These are phyloP conservation scores for Vireo altiloquus DNA, from an alignment of 2,113 vertebrate species.

Conservation along the genomic window DNA sequence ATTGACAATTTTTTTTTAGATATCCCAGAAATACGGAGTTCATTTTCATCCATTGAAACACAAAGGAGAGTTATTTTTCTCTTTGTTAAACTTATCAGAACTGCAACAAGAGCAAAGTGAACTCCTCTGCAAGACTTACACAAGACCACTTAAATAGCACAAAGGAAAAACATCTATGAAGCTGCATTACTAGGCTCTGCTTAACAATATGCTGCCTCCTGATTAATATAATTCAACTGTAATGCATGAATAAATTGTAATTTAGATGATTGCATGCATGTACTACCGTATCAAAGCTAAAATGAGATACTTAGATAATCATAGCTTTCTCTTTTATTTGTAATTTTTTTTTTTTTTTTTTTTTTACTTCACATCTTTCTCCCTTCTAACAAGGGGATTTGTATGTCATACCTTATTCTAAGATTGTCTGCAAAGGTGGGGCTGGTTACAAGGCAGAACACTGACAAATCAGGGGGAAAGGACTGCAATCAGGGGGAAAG, in stretches of 20 bases:
- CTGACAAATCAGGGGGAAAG: fast-evolving
- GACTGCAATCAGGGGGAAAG: too few species aligned
- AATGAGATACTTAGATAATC: slow-evolving; percentile 50
- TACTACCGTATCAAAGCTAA: slow-evolving; percentile 7
- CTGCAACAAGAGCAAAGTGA: background rate
- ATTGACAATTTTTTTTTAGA: background rate
- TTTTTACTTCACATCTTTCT: background rate
- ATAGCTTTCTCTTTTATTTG: background rate
- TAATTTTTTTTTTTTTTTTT: background rate
- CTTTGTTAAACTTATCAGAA: slow-evolving; percentile 28
- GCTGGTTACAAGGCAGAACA: background rate
- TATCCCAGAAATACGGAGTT: background rate
- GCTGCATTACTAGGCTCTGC: background rate
- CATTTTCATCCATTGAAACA: background rate
- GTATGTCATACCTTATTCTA: background rate
- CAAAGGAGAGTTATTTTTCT: background rate
- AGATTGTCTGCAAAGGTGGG: background rate
- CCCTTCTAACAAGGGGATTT: background rate
- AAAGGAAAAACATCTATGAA: background rate
- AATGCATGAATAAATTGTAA: slow-evolving; percentile 56
- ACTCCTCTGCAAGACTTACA: slow-evolving; percentile 9
- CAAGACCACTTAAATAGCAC: background rate
- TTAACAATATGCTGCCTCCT: slow-evolving; percentile 37
- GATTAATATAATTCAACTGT: slow-evolving; percentile 49
- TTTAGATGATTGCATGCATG: slow-evolving; percentile 36